Base-by-base conservation (phyloP, 2,113 vertebrate species). In the Triplophysa rosa region DNA sequence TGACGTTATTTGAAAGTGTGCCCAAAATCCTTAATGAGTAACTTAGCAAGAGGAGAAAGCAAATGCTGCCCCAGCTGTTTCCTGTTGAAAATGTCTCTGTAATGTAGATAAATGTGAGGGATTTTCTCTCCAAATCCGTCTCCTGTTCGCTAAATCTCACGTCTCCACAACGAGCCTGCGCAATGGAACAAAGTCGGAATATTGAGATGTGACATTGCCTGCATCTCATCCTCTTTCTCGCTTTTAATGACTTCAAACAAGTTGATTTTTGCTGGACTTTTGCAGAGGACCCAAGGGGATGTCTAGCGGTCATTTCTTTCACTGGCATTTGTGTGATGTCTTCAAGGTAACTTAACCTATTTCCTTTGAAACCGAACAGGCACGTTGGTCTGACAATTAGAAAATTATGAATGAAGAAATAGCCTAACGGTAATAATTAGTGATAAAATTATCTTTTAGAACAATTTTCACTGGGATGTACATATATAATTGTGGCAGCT, bases 101-200 rank as follows among this genome's bases (percentile, higher is more conserved):
- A 96, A 96, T 98, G 95, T 96, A 98, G 97, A 97, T 98, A 97
- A 98, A 99, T 99, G 97, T 98, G 96, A 98, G 96, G 97, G 97
- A 93, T 94, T 93, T 98, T 98, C 97, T 98, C 95, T 96, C 94
- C 98, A 97, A 98, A 98, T 98, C 97, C 96, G 95, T 96, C 95
- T 98, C 95, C 95, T 96, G 95, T 96, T 96, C 95, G 95, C 96
- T 96, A 96, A 97, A 97, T 96, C 96, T 96, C 95, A 96, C 95
- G 97, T 96, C 96, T 92, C 95, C 95, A 94, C 96, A 96, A 95
- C 94, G 95, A 97, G 96, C 94, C 95, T 97, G 97, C 95, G 96
- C 97, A 98, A 98, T 98, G 96, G 95, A 98, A 96, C 96, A 95
- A 96, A 96, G 95, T 96, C 92, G 97, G 95, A 95, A 96, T 95